A percentile compares a stretch with the other conserved stretches of the same genome.
Conservation (phyloP, 2,888 invertebrate species). For the Zaprionus lineosus region DNA sequence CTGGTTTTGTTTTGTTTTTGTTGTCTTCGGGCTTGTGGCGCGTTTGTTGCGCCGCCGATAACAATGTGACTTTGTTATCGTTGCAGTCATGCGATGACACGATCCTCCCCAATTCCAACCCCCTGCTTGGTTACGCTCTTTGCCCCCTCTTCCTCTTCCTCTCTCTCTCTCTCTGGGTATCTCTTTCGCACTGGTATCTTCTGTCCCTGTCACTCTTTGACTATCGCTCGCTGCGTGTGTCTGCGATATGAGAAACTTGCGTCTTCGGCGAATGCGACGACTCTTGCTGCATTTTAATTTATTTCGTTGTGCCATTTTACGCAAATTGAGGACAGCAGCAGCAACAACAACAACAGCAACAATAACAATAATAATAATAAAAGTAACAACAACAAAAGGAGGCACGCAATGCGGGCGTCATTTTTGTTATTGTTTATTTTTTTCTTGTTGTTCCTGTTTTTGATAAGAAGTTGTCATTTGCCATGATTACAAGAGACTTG, state of each 20-base stretch:
- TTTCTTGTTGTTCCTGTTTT: conserved; percentile 32
- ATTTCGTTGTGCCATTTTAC: conserved; percentile 75
- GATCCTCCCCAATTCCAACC: not conserved
- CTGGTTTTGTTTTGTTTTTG: not conserved
- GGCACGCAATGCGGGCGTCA: conserved; percentile 58
- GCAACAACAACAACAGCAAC: conserved; percentile 24
- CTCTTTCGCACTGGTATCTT: no score
- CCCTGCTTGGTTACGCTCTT: no score
- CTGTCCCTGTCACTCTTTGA: no score
- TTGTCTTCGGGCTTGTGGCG: no score
- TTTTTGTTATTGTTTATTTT: conserved; percentile 8
- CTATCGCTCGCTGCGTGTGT: no score
- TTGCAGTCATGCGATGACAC: conserved; percentile 37
- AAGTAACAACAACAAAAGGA: conserved; percentile 9
- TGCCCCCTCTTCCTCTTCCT: not conserved
- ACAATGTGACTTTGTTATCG: conserved; percentile 52
- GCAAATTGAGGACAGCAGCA: conserved; percentile 70
- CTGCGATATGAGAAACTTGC: conserved; percentile 33
- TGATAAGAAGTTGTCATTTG: conserved; percentile 71
- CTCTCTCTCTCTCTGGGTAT: not conserved
- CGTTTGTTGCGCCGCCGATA: conserved; percentile 37
- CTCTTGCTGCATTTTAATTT: conserved; percentile 71
- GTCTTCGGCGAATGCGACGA: conserved; percentile 26
- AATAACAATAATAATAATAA: conserved; percentile 11
- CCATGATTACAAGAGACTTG: conserved; percentile 27